Base-by-base conservation (phyloP, 2,888 invertebrate genomes). In the Thereva nobilitata region DNA sequence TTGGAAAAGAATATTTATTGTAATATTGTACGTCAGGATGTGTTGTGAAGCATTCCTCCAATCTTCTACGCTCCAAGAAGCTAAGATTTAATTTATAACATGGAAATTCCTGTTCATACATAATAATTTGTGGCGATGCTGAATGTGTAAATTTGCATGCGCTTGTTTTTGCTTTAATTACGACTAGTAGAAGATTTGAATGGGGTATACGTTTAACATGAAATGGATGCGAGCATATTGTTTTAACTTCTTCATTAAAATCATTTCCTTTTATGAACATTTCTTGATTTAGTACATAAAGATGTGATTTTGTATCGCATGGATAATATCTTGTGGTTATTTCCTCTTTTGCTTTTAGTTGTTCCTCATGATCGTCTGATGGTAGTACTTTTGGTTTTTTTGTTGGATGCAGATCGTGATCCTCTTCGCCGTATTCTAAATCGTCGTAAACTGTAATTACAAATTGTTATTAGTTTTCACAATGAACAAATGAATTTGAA, bases 51-150 rank as follows among this genome's bases (percentile, higher is more conserved):
- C 93, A 93, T 66, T 88, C 90, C 68, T 88, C 86, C 37, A 92
- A 83, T 67, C 88, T 83, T 70, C 91, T 81, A 41, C 92, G 82
- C 4, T 85, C 83, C 71, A 91, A 82, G 66, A 85, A 84, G 71
- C 90, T 91, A 72, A 92, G 80, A 68, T 87, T 84, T 64, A 90
- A 81, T 78, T 93, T 93, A 74, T 92, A 89, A 75, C 93, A 93
- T 0, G 91, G 89, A 73, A 87, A 86, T 38, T 83, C 82, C 40
- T 83, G 84, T 0, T 80, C 79, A 72, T 84, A 84, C 23, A 79
- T 75, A 55, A 86, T 83, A 67, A 78, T 80, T 68, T 80, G 78
- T 1, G 87, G 84, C 34, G 79, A 78, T 37, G 87, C 84, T 44
- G 82, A 82, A 57, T 85, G 78, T 59, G 77, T 79, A 8, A 68